phyloP scores from a whole-genome alignment of 2,888 invertebrate genomes.

The Tipula unca region DNA sequence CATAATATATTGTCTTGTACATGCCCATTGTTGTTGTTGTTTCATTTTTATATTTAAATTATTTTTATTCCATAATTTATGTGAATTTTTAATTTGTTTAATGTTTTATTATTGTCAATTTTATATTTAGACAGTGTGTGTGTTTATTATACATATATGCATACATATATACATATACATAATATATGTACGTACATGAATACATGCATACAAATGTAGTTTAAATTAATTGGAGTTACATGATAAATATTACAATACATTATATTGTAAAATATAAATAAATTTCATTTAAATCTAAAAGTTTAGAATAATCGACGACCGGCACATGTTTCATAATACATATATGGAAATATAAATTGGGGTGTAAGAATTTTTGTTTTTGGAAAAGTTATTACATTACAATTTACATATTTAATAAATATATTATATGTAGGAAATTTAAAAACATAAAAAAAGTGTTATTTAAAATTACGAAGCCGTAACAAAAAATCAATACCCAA shows the following conservation, averaged over 20 bases:
- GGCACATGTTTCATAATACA: neutral
- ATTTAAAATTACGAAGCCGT: too few species aligned
- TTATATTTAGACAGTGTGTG: neutral
- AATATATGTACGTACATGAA: neutral
- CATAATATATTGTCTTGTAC: neutral
- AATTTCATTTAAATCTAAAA: neutral
- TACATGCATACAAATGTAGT: neutral
- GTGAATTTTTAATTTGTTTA: constrained; percentile 3
- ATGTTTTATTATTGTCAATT: constrained; percentile 14
- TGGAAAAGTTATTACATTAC: neutral
- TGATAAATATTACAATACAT: neutral
- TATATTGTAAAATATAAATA: neutral
- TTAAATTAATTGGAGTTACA: neutral
- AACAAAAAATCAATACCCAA: neutral
- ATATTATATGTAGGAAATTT: too few species aligned
- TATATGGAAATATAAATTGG: neutral
- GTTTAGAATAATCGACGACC: neutral
- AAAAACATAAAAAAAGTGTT: neutral
- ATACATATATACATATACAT: neutral
- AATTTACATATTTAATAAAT: neutral
- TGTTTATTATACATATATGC: neutral
- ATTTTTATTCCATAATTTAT: neutral
- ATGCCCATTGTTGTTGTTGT: neutral
- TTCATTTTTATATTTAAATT: neutral
- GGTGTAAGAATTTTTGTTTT: neutral